A percentile compares a stretch with the other conserved stretches of the same genome.
Conservation (phyloP, 2,113 vertebrate genomes). For the Rhinichthys klamathensis region DNA sequence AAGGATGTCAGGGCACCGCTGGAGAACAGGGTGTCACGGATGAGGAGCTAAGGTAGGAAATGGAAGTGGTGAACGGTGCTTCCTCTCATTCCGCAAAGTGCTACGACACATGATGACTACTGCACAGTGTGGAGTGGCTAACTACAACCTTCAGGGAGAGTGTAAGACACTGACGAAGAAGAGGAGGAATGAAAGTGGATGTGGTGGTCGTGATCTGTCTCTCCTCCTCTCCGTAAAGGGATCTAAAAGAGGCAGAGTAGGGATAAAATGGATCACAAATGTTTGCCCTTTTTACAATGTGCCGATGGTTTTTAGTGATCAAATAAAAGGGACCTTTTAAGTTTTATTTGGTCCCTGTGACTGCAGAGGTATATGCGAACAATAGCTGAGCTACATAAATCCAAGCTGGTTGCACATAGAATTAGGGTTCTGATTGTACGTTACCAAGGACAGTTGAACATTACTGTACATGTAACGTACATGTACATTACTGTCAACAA, state of each 20-base stretch:
- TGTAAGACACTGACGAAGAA: neutral
- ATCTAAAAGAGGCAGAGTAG: conserved; percentile 39
- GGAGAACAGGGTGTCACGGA: neutral
- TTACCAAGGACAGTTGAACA: too few species aligned
- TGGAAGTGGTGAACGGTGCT: conserved; percentile 17
- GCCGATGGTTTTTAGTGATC: conserved; percentile 72
- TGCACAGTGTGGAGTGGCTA: conserved; percentile 1
- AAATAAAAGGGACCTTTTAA: conserved; percentile 78
- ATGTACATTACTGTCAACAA: neutral
- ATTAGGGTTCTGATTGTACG: neutral
- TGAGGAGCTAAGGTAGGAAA: conserved; percentile 23
- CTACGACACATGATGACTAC: conserved; percentile 20
- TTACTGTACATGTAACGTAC: too few species aligned
- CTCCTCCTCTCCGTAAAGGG: conserved; percentile 25
- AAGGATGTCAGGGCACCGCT: conserved; percentile 35
- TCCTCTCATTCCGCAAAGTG: conserved; percentile 43
- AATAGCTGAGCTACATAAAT: conserved; percentile 61
- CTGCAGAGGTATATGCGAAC: conserved; percentile 63
- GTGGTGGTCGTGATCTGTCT: neutral
- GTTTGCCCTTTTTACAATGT: conserved; percentile 60
- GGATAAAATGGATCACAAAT: conserved; percentile 61
- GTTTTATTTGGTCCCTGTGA: conserved; percentile 74
- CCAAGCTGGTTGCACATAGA: conserved; percentile 27
- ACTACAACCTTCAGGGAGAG: conserved; percentile 21
- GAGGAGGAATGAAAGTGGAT: conserved; percentile 23